phyloP scores from a whole-genome alignment of 2,888 invertebrate genomes.

The Parnassius mnemosyne region DNA sequence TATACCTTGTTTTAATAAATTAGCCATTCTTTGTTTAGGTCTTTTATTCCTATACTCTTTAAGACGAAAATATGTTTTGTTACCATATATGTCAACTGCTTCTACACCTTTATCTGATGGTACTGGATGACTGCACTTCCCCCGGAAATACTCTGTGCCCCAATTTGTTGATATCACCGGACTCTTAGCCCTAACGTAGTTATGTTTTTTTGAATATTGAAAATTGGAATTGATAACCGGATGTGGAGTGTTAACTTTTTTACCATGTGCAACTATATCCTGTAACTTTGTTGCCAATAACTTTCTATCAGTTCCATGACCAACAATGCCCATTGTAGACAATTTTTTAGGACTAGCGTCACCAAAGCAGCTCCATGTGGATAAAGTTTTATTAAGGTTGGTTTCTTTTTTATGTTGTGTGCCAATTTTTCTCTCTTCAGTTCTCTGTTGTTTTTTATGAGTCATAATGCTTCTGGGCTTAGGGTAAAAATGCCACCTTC shows the following conservation, averaged over 20 bases:
- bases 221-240: conserved; percentile 43
- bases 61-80: conserved; percentile 59
- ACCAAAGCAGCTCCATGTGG: conserved; percentile 68
- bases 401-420: conserved; percentile 38
- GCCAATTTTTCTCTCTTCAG: conserved; percentile 27
- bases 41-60: conserved; percentile 47
- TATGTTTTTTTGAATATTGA: conserved; percentile 35
- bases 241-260: conserved; percentile 54
- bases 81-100: conserved; percentile 53
- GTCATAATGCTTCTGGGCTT: conserved; percentile 33
- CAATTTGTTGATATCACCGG: conserved; percentile 2
- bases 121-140: conserved; percentile 52
- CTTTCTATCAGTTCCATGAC: conserved; percentile 66
- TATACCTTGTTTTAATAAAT: conserved; percentile 52
- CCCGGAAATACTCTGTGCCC: not conserved
- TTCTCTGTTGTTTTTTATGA: conserved; percentile 30
- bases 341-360: conserved; percentile 54
- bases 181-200: conserved; percentile 23
- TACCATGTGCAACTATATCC: conserved; percentile 53
- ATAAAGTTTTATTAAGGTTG: conserved; percentile 42
- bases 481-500: conserved; percentile 59
- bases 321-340: conserved; percentile 65
- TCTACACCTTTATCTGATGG: conserved; percentile 63
- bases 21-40: conserved; percentile 47
- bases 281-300: conserved; percentile 50